phyloP scores from a whole-genome alignment of 2,797 vertebrate species.

The Pangasius djambal region DNA sequence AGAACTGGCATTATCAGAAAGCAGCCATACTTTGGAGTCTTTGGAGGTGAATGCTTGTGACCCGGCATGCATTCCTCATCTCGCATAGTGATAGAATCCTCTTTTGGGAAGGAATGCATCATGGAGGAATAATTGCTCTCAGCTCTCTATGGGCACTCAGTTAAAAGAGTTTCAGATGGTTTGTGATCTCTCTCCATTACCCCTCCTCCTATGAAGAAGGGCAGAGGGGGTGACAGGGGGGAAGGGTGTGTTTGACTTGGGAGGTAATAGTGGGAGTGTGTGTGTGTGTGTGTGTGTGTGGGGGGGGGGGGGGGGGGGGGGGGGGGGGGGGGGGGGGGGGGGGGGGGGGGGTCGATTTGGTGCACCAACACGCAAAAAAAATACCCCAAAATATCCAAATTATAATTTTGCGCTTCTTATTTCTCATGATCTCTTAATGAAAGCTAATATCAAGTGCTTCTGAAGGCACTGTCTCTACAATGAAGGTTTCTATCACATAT shows the following conservation, averaged over 20 bases:
- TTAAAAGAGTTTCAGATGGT: slow-evolving; percentile 80
- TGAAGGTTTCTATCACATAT: background rate
- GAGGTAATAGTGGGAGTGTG: slow-evolving; percentile 62
- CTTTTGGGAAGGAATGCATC: slow-evolving; percentile 76
- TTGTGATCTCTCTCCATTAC: slow-evolving; percentile 68
- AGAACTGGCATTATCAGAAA: slow-evolving; percentile 30
- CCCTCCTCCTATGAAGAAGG: slow-evolving; percentile 70
- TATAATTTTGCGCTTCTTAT: slow-evolving; percentile 9
- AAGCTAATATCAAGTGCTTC: background rate
- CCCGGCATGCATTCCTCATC: slow-evolving; percentile 66
- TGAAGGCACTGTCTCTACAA: background rate
- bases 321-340: too few relatives aligned
- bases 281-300: too few relatives aligned
- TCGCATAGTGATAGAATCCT: slow-evolving; percentile 65
- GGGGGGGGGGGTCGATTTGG: slow-evolving; percentile 60
- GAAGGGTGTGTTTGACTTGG: slow-evolving; percentile 75
- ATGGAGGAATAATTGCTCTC: slow-evolving; percentile 76
- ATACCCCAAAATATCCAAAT: background rate
- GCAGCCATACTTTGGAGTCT: slow-evolving; percentile 34
- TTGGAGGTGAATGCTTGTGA: slow-evolving; percentile 52
- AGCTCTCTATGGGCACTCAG: slow-evolving; percentile 72
- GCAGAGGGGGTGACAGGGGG: slow-evolving; percentile 61
- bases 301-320: too few relatives aligned
- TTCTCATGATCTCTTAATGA: slow-evolving; percentile 20
- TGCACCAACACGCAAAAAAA: slow-evolving; percentile 63